Conservation (phyloP, 1,140 invertebrate genomes). For the Asbolus verrucosus region DNA sequence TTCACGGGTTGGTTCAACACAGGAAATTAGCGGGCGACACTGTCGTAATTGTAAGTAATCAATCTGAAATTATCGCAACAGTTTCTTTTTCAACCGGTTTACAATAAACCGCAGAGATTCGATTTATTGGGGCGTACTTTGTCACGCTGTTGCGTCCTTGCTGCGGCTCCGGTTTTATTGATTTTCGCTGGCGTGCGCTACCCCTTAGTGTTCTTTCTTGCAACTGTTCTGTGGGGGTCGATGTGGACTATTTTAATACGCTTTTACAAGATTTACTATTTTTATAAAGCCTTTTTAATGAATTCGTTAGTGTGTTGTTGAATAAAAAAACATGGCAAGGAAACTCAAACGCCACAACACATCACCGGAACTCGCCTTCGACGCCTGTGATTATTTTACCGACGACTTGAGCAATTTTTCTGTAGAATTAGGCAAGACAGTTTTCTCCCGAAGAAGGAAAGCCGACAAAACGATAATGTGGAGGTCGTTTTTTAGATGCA, state of each 20-base stretch:
- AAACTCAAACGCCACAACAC: constrained; percentile 46
- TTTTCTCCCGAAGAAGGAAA: background rate
- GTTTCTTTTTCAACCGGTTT: constrained; percentile 36
- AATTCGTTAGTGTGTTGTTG: background rate
- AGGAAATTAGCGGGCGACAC: constrained; percentile 47
- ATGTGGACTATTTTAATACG: constrained; percentile 14
- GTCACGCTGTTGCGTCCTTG: constrained; percentile 41
- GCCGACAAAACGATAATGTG: too few relatives aligned
- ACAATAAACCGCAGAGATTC: constrained; percentile 11
- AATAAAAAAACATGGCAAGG: constrained; percentile 4
- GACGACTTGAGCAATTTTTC: constrained; percentile 68
- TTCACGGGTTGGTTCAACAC: constrained; percentile 57
- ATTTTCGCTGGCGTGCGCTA: constrained; percentile 12
- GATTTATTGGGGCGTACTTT: constrained; percentile 22
- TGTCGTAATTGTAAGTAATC: constrained; percentile 21
- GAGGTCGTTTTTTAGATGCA: constrained; percentile 69
- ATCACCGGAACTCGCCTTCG: constrained; percentile 71
- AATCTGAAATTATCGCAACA: background rate
- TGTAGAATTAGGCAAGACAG: constrained; percentile 57
- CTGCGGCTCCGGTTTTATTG: constrained; percentile 16
- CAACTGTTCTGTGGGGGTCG: constrained; percentile 31
- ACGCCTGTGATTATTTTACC: constrained; percentile 76
- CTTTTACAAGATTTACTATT: constrained; percentile 8
- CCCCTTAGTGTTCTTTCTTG: constrained; percentile 7
- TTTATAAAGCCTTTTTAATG: constrained; percentile 10